Base-by-base conservation (phyloP, 2,113 vertebrate genomes). In the Dendrocopos noguchii region DNA sequence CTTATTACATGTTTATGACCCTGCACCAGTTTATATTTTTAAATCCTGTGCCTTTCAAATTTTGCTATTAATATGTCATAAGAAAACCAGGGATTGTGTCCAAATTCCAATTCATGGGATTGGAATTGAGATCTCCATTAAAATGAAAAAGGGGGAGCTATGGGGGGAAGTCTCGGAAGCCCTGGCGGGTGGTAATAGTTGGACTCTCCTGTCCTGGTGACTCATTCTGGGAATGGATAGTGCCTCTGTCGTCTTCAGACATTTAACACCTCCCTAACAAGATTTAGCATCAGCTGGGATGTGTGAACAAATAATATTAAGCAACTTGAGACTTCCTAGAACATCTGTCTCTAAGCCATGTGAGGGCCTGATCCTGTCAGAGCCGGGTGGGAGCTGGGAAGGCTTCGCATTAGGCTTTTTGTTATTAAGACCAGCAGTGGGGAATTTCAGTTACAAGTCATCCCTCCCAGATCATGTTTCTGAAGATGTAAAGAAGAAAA, bases 31-130 rank as follows among this genome's bases (percentile, higher is more conserved):
- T 67, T n/a, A 4, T n/a, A 47, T 31, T 52, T 88, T 85, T 66
- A 19, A 85, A 76, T 82, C n/a, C 75, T 10, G 1, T 63, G 53
- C 19, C 57, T 95, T 94, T 93, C 91, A 84, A 94, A 72, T 87
- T 91, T 89, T 93, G 75, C 81, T 93, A 92, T 94, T 94, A 94
- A 94, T 72, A 91, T 94, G 87, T 92, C 87, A 80, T 60, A 93
- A 90, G 64, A 87, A 95, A 95, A 94, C 52, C 55, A 76, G 3
- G 0, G 55, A 92, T 57, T 44, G 42, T 83, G 29, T 92, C 93
- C 94, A 96, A 90, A 93, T 95, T 95, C 78, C 89, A 88, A 70
- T 96, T 96, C 93, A 95, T 85, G 61, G 46, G 84, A 96, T 89
- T 78, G 90, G 91, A 97, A 94, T 95, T 88, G 95, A 70, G 55